Base-by-base conservation (phyloP, 2,888 invertebrate species). In the Cyclophora albipunctata region DNA sequence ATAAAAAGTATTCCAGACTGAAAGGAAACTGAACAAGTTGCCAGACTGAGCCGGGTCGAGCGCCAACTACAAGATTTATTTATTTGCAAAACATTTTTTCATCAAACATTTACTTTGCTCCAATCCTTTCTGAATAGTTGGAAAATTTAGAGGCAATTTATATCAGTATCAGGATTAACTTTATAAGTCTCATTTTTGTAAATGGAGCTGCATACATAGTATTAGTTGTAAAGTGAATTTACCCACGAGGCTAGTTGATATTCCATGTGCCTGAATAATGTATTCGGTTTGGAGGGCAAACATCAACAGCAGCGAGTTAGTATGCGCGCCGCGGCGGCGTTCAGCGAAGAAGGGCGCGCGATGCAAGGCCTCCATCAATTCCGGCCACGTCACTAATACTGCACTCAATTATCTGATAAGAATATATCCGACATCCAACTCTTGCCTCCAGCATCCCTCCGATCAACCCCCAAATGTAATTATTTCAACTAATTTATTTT, bases 361-460 rank as follows among this genome's bases (percentile, higher is more conserved):
- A 54, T 64, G 64, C 66, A 66, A 20, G 20, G 20, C 20, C 20
- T 20, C 20, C 20, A 20, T 20, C 20, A 20, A 67, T 68, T 68
- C 66, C 66, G 64, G 59, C 62, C 68, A 59, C 62, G 73, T 71
- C 71, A 67, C 67, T 66, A 70, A 68, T 70, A 71, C 66, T 76
- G 73, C 73, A 79, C 69, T 73, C 81, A 81, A 84, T 84, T 84
- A 84, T 84, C 79, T 80, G 84, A 84, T 84, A 84, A 81, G 78
- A 20, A 20, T 20, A 20, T 20, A 20, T 20, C 20, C 64, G 59
- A 69, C 66, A 61, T 63, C 69, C 20, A 20, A 20, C 20, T 20
- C 20, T 20, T 64, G 66, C 69, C 73, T 71, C 69, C 60, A 68
- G 66, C 58, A 66, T 51, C 58, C 64, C 59, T 65, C 64, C 66